phyloP scores from a whole-genome alignment of 2,888 invertebrate species.

The Iphiclides podalirius region DNA sequence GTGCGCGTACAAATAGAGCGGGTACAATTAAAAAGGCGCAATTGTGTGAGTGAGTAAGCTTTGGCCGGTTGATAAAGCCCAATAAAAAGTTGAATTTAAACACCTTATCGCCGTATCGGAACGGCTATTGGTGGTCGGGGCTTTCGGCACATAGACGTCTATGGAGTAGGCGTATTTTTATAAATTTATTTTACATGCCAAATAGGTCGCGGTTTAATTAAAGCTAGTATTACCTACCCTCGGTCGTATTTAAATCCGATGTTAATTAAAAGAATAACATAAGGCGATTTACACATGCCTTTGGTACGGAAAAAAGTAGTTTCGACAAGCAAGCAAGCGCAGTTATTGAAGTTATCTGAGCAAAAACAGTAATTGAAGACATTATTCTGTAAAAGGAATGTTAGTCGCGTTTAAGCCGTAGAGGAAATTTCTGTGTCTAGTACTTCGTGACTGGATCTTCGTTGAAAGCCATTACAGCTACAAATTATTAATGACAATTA shows the following conservation, averaged over 20 bases:
- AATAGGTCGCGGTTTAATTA: slow-evolving; percentile 9
- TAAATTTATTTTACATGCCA: slow-evolving; percentile 9
- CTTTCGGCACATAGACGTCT: slow-evolving; percentile 29
- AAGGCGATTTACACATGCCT: background rate
- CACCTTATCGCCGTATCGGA: slow-evolving; percentile 58
- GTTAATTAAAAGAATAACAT: slow-evolving; percentile 5
- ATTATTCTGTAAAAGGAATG: slow-evolving; percentile 3
- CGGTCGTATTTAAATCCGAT: background rate
- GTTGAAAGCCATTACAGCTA: no score
- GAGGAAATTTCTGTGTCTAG: no score
- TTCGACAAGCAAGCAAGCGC: background rate
- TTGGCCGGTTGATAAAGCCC: slow-evolving; percentile 54
- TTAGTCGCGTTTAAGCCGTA: background rate
- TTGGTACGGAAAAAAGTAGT: slow-evolving; percentile 1
- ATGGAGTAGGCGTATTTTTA: slow-evolving; percentile 33
- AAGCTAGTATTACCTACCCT: background rate
- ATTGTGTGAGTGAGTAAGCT: slow-evolving; percentile 58
- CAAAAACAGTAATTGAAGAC: slow-evolving; percentile 8
- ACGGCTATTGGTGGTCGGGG: slow-evolving; percentile 52
- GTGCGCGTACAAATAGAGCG: slow-evolving; percentile 34
- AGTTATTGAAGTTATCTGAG: slow-evolving; percentile 1
- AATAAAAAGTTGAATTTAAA: slow-evolving; percentile 73
- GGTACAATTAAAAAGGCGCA: slow-evolving; percentile 39
- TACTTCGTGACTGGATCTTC: no score
- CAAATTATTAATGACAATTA: no score